These are phyloP conservation scores for Cyprinodon tularosa DNA, from an alignment of 2,113 vertebrate genomes.

Conservation along the genomic window DNA sequence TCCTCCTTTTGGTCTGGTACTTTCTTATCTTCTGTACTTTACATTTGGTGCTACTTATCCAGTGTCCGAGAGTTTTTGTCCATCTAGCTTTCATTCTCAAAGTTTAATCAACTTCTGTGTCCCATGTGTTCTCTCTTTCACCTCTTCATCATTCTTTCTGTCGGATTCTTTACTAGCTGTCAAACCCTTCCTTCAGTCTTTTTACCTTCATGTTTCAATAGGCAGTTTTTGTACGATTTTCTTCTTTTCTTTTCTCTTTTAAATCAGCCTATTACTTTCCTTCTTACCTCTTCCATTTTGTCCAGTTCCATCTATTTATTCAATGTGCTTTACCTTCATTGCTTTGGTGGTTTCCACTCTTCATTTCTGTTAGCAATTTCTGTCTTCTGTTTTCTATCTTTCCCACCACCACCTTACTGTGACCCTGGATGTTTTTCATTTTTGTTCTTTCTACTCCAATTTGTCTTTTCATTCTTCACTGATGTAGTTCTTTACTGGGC, in stretches of 20 bases:
- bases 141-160: conserved; percentile 16
- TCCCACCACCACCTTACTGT: conserved; percentile 29
- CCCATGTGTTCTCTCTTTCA: conserved; percentile 19
- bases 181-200: conserved; percentile 16
- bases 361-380: conserved; percentile 54
- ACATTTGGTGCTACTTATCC: conserved; percentile 26
- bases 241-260: conserved; percentile 29
- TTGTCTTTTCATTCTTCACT: conserved; percentile 44
- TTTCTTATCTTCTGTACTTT: conserved; percentile 46
- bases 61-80: conserved; percentile 6
- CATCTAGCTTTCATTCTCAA: conserved; percentile 11
- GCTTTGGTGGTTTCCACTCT: conserved; percentile 42
- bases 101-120: conserved; percentile 24
- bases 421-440: conserved; percentile 58
- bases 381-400: conserved; percentile 42
- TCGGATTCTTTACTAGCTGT: conserved; percentile 30
- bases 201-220: conserved; percentile 16
- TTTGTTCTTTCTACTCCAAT: conserved; percentile 48
- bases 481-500: conserved; percentile 9
- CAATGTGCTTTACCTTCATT: conserved; percentile 32
- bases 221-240: conserved; percentile 17
- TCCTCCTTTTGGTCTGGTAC: conserved; percentile 19
- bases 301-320: conserved; percentile 42
- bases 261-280: conserved; percentile 12
- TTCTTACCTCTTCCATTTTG: conserved; percentile 17